Percentiles rank a stretch among this genome's conserved stretches.
phyloP scores from a whole-genome alignment of 1,140 invertebrate species.

The Lordiphosa mommai region DNA sequence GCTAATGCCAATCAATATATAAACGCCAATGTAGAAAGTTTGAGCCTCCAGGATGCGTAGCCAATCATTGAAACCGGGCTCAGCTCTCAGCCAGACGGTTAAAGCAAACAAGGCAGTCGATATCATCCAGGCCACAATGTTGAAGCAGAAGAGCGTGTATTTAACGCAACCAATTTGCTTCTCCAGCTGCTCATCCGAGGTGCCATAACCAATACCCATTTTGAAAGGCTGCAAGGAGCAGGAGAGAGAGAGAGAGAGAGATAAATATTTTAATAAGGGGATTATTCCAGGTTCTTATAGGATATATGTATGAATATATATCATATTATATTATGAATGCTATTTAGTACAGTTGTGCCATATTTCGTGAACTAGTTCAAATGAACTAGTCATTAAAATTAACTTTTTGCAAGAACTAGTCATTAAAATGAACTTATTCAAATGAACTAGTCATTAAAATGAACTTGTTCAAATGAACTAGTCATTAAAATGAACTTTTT shows the following conservation, averaged over 20 bases:
- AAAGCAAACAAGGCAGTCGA: constrained; percentile 88
- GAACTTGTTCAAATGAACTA: too few species aligned
- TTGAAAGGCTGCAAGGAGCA: constrained; percentile 6
- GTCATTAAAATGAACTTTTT: too few species aligned
- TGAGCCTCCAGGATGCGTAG: constrained; percentile 86
- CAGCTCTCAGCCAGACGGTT: constrained; percentile 89
- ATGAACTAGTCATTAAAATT: too few species aligned
- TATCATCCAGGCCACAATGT: constrained; percentile 86
- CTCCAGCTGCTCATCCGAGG: constrained; percentile 80
- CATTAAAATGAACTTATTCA: too few species aligned
- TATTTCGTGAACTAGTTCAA: too few species aligned
- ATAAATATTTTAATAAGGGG: neutral
- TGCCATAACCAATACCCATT: constrained; percentile 70
- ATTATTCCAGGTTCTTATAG: too few species aligned
- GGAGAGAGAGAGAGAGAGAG: neutral
- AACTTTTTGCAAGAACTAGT: too few species aligned
- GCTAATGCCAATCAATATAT: constrained; percentile 87
- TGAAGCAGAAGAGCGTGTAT: constrained; percentile 86
- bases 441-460: too few species aligned
- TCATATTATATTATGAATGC: too few species aligned
- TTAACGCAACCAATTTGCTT: constrained; percentile 85
- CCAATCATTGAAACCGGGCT: constrained; percentile 90
- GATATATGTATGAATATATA: too few species aligned
- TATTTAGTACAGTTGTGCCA: too few species aligned
- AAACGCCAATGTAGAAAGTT: constrained; percentile 90